Evolutionary conservation across 2,113 vertebrate species (phyloP).

Genomic region (Macroglossus sobrinus): DNA sequence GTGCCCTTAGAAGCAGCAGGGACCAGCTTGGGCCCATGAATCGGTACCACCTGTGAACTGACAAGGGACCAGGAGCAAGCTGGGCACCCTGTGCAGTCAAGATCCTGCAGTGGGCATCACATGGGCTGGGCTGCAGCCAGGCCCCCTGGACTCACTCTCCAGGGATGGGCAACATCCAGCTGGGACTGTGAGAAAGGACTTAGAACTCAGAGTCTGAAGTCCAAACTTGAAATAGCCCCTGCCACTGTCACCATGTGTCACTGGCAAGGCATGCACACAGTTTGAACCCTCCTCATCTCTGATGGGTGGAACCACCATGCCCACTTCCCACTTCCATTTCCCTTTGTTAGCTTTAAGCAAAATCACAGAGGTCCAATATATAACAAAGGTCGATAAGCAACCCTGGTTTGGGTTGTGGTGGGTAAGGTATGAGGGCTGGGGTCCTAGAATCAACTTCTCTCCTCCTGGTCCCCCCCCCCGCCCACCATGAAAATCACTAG

Average conservation of each 20-base stretch:
- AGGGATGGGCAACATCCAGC: background rate
- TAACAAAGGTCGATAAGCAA: background rate
- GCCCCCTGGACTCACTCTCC: background rate
- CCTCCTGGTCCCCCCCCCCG: no score
- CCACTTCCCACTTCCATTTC: background rate
- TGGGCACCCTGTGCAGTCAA: accelerated
- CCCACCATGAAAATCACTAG: background rate
- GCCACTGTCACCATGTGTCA: accelerated
- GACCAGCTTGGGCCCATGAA: background rate
- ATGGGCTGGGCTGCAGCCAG: background rate
- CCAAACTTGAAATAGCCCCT: background rate
- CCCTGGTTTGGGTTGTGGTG: background rate
- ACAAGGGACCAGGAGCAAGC: background rate
- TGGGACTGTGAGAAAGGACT: background rate
- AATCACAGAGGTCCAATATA: background rate
- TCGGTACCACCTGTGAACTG: accelerated
- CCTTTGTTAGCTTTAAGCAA: background rate
- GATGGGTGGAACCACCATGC: background rate
- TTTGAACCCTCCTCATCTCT: background rate
- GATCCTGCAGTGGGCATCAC: background rate
- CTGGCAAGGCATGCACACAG: background rate
- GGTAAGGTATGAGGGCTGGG: background rate
- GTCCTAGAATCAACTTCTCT: background rate
- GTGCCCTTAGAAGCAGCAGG: background rate
- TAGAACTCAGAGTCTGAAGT: background rate